Conservation (phyloP, 2,888 invertebrate genomes). For the Adela reaumurella region DNA sequence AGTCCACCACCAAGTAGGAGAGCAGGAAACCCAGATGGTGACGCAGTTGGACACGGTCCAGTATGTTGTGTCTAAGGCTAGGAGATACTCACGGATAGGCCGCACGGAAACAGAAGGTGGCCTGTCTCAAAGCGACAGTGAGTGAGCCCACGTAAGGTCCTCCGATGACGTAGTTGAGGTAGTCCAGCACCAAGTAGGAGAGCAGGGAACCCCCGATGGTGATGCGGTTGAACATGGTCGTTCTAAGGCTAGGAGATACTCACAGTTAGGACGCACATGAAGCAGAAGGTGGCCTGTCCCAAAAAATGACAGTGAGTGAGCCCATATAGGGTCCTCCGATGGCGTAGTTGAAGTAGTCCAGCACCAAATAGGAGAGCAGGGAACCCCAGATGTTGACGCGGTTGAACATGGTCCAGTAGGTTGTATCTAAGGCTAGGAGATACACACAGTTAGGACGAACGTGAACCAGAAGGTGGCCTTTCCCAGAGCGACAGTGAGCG, state of each 20-base stretch:
- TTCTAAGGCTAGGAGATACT: too few relatives aligned
- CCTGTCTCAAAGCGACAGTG: conserved; percentile 81
- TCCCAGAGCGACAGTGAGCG: conserved; percentile 80
- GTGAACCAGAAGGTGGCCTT: conserved; percentile 89
- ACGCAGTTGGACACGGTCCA: conserved; percentile 98
- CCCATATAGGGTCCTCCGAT: conserved; percentile 84
- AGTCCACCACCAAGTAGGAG: conserved; percentile 92
- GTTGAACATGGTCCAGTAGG: conserved; percentile 90
- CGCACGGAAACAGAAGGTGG: conserved; percentile 84
- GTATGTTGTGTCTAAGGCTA: conserved; percentile 95
- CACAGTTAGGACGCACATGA: conserved; percentile 73
- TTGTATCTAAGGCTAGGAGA: too few relatives aligned
- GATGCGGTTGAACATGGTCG: conserved; percentile 88
- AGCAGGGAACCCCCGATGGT: conserved; percentile 87
- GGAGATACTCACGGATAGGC: conserved; percentile 63
- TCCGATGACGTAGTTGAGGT: conserved; percentile 87
- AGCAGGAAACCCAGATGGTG: conserved; percentile 94
- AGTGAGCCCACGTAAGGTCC: conserved; percentile 85
- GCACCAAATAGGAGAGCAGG: conserved; percentile 78
- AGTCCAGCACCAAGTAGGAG: conserved; percentile 86
- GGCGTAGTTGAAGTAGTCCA: conserved; percentile 90
- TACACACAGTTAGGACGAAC: conserved; percentile 66
- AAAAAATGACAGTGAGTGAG: conserved; percentile 81
- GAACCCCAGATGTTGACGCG: conserved; percentile 91
- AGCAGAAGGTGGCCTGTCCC: conserved; percentile 86